These are phyloP conservation scores for Centrocercus urophasianus DNA, from an alignment of 2,113 vertebrate genomes.

Conservation along the genomic window DNA sequence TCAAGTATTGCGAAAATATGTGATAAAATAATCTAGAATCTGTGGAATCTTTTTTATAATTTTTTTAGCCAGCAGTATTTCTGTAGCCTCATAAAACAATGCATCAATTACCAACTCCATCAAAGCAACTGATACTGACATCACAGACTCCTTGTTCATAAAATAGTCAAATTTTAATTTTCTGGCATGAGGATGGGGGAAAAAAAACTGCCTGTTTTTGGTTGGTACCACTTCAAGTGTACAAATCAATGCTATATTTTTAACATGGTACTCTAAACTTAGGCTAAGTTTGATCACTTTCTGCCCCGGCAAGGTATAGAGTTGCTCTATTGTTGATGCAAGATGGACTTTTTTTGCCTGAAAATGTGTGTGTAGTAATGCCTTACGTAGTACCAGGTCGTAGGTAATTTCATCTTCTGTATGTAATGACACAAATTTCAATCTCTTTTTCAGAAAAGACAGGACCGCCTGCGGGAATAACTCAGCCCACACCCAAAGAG, in stretches of 20 bases:
- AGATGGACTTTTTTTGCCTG: neutral
- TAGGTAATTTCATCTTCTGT: neutral
- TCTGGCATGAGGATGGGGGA: no score
- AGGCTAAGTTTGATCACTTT: neutral
- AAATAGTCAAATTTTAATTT: no score
- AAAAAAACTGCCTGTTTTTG: no score
- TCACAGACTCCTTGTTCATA: no score
- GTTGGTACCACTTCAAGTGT: no score
- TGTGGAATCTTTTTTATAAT: no score
- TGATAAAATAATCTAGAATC: neutral
- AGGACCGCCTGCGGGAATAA: slow-evolving; percentile 41
- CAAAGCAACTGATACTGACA: no score
- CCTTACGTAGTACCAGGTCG: neutral
- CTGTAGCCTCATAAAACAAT: no score
- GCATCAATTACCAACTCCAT: no score
- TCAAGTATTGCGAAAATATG: neutral
- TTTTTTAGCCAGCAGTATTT: neutral
- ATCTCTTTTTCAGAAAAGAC: slow-evolving; percentile 19
- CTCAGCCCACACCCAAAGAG: slow-evolving; percentile 39
- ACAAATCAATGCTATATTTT: no score
- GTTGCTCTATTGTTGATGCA: neutral
- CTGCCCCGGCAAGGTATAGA: neutral
- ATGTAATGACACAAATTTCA: neutral
- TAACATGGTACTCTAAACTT: no score
- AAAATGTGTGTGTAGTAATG: neutral